Conservation (phyloP, 2,113 vertebrate genomes). For the Myiozetetes cayanensis region DNA sequence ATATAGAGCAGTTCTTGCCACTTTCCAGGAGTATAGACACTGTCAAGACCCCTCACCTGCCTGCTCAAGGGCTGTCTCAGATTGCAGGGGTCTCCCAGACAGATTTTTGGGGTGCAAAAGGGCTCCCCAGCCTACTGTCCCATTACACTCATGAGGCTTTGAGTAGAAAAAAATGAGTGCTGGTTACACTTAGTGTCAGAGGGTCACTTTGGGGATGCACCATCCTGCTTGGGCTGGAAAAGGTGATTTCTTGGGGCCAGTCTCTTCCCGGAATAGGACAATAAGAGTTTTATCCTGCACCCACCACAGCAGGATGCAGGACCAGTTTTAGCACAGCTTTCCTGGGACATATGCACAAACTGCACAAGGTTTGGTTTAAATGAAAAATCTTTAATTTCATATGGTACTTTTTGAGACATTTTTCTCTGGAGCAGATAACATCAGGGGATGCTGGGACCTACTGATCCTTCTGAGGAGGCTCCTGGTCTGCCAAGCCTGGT, state of each 20-base stretch:
- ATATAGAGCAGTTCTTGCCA: not conserved
- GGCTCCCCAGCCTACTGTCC: not conserved
- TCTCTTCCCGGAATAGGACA: not conserved
- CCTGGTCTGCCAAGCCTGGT: accelerated
- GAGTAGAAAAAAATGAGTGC: not conserved
- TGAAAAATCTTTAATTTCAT: not conserved
- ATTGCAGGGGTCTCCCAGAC: accelerated
- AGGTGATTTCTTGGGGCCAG: not conserved
- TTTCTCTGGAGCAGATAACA: no score
- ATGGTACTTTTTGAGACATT: accelerated
- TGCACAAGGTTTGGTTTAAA: not conserved
- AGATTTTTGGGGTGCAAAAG: not conserved
- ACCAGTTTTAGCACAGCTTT: not conserved
- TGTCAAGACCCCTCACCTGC: not conserved
- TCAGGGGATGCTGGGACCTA: not conserved
- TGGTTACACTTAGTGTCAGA: not conserved
- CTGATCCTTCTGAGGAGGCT: accelerated
- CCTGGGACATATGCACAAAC: not conserved
- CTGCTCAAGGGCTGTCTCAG: not conserved
- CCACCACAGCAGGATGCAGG: accelerated
- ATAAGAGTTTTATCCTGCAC: not conserved
- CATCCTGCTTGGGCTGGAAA: not conserved
- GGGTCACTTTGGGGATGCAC: not conserved
- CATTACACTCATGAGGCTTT: accelerated
- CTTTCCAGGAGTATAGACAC: not conserved